Conservation (phyloP, 2,797 vertebrate genomes). For the Poeciliopsis paucimaculata region DNA sequence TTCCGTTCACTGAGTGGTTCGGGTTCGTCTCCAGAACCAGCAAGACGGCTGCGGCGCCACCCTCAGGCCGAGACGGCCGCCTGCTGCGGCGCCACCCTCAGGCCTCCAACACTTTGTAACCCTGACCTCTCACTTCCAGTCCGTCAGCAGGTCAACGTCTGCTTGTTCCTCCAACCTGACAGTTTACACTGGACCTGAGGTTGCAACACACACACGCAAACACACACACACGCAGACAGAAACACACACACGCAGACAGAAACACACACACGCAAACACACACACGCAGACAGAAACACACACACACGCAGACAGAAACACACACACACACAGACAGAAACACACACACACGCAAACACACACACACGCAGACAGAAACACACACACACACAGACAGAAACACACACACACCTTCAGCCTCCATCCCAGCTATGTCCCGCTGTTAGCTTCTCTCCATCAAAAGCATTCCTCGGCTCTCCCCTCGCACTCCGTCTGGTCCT, state of each 20-base stretch:
- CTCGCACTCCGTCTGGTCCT: conserved; percentile 57
- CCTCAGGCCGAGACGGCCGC: neutral
- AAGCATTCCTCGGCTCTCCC: conserved; percentile 72
- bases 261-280: too few species aligned
- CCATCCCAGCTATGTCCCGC: conserved; percentile 60
- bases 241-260: too few species aligned
- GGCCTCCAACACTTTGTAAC: conserved; percentile 21
- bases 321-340: too few species aligned
- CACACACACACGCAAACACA: too few species aligned
- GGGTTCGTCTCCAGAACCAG: neutral
- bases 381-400: neutral
- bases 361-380: too few species aligned
- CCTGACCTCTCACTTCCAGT: conserved; percentile 54
- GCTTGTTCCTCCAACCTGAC: conserved; percentile 62
- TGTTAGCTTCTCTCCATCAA: conserved; percentile 70
- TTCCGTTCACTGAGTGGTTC: neutral
- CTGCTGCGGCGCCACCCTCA: conserved; percentile 43
- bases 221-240: too few species aligned
- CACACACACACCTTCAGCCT: conserved; percentile 54
- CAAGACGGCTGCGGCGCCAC: neutral
- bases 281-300: neutral
- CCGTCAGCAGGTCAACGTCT: conserved; percentile 63
- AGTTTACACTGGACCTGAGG: conserved; percentile 64
- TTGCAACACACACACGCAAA: neutral
- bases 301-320: conserved; percentile 27